A percentile compares a stretch with the other conserved stretches of the same genome.
phyloP scores from a whole-genome alignment of 23 tunicate genomes.

The Clavelina lepadiformis region DNA sequence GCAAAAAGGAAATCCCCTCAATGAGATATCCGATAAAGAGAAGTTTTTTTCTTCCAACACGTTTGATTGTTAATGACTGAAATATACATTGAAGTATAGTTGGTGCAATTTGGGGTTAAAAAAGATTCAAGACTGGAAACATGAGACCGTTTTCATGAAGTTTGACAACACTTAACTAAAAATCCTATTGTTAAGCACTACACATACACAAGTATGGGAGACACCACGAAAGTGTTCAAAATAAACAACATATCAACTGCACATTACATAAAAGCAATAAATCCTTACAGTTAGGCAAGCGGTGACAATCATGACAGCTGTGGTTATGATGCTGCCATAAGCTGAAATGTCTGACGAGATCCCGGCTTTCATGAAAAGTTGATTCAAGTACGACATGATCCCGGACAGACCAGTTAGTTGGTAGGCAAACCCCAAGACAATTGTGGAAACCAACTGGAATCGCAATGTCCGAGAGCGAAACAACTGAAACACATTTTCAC shows the following conservation, averaged over 20 bases:
- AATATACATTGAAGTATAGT: no score
- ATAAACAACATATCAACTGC: no score
- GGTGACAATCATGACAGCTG: background rate
- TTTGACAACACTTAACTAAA: no score
- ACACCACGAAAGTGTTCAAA: no score
- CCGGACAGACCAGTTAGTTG: slow-evolving; percentile 41
- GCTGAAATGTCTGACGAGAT: background rate
- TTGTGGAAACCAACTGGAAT: slow-evolving; percentile 10
- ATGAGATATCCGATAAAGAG: slow-evolving; percentile 11
- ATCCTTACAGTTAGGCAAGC: no score
- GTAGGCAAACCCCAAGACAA: slow-evolving; percentile 13
- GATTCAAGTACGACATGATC: slow-evolving; percentile 24
- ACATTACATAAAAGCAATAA: no score
- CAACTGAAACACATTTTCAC: no score
- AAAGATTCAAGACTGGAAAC: no score
- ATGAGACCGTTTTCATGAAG: no score
- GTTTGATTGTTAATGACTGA: slow-evolving; percentile 17
- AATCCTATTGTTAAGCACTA: no score
- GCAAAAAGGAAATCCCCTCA: slow-evolving; percentile 4
- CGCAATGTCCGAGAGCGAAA: slow-evolving; percentile 14
- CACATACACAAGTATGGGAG: no score
- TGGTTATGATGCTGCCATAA: background rate
- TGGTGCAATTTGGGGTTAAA: background rate
- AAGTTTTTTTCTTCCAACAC: slow-evolving; percentile 19
- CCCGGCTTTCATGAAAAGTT: slow-evolving; percentile 18